phyloP scores from a whole-genome alignment of 2,797 vertebrate genomes.

The Enteromius paludinosus region DNA sequence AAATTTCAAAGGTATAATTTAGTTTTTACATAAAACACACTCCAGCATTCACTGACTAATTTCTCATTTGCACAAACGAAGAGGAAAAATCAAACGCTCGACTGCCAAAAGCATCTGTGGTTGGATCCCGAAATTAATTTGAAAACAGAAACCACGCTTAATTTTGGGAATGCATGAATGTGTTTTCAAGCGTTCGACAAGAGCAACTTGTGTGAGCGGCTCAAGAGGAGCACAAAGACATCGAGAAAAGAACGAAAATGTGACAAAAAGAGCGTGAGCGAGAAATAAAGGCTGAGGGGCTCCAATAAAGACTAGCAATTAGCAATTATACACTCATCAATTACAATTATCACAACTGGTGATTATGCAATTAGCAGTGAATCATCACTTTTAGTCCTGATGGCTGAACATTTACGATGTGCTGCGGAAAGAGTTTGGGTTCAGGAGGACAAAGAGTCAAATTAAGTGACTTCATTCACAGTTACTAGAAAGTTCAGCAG shows the following conservation, averaged over 20 bases:
- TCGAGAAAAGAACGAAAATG: slow-evolving; percentile 32
- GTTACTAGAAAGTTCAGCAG: neutral
- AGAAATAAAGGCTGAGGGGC: slow-evolving; percentile 55
- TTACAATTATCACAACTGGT: slow-evolving; percentile 82
- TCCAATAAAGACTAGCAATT: slow-evolving; percentile 77
- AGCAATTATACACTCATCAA: slow-evolving; percentile 81
- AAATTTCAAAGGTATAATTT: slow-evolving; percentile 54
- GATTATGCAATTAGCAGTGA: slow-evolving; percentile 84
- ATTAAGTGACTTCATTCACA: neutral
- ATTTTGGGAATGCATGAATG: neutral
- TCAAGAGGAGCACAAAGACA: slow-evolving; percentile 39
- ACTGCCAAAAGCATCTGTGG: slow-evolving; percentile 42
- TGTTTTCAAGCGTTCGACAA: slow-evolving; percentile 15
- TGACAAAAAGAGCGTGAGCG: slow-evolving; percentile 53
- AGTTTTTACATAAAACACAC: slow-evolving; percentile 46
- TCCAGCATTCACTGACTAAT: slow-evolving; percentile 45
- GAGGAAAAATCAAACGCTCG: slow-evolving; percentile 39
- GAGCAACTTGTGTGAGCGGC: slow-evolving; percentile 31
- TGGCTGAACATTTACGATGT: slow-evolving; percentile 34
- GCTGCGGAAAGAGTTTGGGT: slow-evolving; percentile 25
- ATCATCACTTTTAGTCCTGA: slow-evolving; percentile 67
- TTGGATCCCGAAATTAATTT: slow-evolving; percentile 14
- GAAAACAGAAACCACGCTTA: neutral
- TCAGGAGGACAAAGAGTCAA: slow-evolving; percentile 8
- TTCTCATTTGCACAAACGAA: slow-evolving; percentile 41